Base-by-base conservation (phyloP, 2,888 invertebrate genomes). In the Calliopum simillimum region DNA sequence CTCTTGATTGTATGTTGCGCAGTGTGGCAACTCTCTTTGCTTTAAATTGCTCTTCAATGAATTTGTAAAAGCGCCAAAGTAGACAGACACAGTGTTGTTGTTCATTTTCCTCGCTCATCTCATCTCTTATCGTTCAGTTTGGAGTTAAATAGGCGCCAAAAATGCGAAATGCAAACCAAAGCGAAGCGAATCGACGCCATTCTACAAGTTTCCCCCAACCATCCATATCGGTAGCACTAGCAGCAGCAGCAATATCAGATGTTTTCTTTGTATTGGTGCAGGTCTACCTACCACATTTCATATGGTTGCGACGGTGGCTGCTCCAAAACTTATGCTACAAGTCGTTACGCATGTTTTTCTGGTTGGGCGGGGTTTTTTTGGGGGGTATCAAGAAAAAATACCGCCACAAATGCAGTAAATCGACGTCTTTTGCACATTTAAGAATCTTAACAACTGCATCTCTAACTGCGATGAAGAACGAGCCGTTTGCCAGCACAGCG, bases 11-110 rank as follows among this genome's bases (percentile, higher is more conserved):
- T 61, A 21, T 44, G n/a, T n/a, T n/a, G 16, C 61, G n/a, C 55
- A 69, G 62, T 49, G 55, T 73, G 64, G 70, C 63, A 71, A 61
- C 69, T 75, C 64, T 74, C 72, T 76, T 79, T 72, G 71, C 70
- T 70, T 73, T 77, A 65, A 72, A 72, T 74, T 71, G 69, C 64
- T 68, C 75, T 79, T 79, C 81, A 79, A 79, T 79, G 79, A 81
- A 79, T 70, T 70, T 73, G 72, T 74, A 76, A 72, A 73, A 71
- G 79, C 79, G 77, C 76, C 75, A 77, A 79, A 76, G 71, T 43
- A 14, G 51, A 14, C 19, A 21, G 5, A 4, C 4, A 3, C 47
- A 16, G 47, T 16, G 14, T 47, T 16, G 47, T 11, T 51, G 21
- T 51, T 21, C 6, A 51, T 21, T 12, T 19, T 21, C 58, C n/a